These are phyloP conservation scores for Oxyruncus cristatus DNA, from an alignment of 2,113 vertebrate species.

Conservation along the genomic window DNA sequence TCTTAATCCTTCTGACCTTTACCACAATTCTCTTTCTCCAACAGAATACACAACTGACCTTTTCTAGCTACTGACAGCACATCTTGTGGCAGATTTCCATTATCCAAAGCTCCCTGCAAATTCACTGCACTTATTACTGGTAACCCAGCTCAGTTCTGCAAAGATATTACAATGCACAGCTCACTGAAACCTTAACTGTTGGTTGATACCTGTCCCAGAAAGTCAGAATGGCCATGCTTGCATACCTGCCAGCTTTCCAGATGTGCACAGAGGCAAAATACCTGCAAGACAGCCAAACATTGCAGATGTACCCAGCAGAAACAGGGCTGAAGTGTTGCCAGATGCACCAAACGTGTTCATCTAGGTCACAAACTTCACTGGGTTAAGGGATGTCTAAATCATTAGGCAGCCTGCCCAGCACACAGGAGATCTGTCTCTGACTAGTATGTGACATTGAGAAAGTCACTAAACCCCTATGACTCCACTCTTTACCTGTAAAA, in stretches of 20 bases:
- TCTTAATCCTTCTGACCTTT: slow-evolving; percentile 64
- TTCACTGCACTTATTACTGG: background rate
- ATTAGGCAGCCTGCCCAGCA: background rate
- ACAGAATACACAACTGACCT: slow-evolving; percentile 39
- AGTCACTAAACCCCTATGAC: background rate
- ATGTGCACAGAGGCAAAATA: background rate
- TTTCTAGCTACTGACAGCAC: slow-evolving; percentile 24
- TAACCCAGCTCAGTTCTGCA: background rate
- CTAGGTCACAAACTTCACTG: background rate
- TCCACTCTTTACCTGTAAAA: background rate
- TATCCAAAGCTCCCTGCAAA: slow-evolving; percentile 12
- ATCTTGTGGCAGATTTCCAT: background rate
- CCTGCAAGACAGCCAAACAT: background rate
- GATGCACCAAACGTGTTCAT: background rate
- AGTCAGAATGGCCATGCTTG: background rate
- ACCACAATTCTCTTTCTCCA: slow-evolving; percentile 41
- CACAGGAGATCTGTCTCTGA: background rate
- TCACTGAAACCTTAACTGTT: background rate
- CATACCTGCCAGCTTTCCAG: background rate
- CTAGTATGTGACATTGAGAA: background rate
- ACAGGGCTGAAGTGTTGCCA: background rate
- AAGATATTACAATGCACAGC: background rate
- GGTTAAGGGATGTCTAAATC: background rate
- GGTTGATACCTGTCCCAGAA: background rate
- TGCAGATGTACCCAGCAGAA: slow-evolving; percentile 7